These are phyloP conservation scores for Thomomys bottae DNA, from an alignment of 2,113 vertebrate species.

Conservation along the genomic window DNA sequence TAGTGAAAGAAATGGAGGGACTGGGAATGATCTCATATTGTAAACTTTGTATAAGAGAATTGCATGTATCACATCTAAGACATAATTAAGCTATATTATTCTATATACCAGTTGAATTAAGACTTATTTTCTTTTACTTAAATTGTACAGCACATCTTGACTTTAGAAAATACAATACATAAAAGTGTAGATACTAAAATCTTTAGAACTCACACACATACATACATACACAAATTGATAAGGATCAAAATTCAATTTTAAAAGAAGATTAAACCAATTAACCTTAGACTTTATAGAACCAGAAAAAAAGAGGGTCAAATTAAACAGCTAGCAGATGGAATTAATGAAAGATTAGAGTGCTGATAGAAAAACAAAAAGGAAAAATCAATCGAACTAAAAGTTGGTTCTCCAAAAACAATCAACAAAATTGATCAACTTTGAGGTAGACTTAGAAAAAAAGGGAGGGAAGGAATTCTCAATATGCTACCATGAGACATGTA, in stretches of 20 bases:
- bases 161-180: background rate
- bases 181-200: slow-evolving; percentile 32
- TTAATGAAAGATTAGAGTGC: background rate
- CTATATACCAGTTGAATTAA: background rate
- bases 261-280: background rate
- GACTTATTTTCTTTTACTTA: background rate
- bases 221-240: background rate
- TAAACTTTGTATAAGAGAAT: background rate
- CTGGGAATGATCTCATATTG: background rate
- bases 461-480: background rate
- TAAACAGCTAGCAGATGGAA: background rate
- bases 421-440: background rate
- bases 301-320: background rate
- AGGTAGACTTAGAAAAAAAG: background rate
- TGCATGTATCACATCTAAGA: background rate
- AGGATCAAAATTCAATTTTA: slow-evolving; percentile 9
- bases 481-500: background rate
- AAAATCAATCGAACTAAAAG: slow-evolving; percentile 8
- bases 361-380: background rate
- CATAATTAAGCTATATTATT: background rate
- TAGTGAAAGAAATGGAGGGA: background rate
- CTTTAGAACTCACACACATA: background rate
- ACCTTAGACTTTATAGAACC: background rate
- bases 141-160: background rate
- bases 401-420: background rate